phyloP scores from a whole-genome alignment of 2,797 vertebrate species.

The Rhabdomys pumilio region DNA sequence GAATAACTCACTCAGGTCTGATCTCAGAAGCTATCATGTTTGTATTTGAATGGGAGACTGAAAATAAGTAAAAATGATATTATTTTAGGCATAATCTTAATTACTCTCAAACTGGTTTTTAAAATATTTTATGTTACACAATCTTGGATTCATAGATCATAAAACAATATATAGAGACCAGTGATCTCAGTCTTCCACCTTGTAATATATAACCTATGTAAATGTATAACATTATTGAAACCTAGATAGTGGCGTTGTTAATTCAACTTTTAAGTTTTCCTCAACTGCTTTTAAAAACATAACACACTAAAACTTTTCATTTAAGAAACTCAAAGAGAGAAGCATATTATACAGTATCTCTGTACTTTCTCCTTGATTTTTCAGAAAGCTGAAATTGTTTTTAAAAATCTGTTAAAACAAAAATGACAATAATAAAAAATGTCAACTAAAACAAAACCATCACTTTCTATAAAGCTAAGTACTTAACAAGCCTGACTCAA shows the following conservation, averaged over 20 bases:
- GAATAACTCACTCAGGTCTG: background rate
- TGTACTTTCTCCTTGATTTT: background rate
- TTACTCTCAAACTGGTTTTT: background rate
- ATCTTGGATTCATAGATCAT: background rate
- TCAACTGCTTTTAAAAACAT: background rate
- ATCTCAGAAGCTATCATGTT: background rate
- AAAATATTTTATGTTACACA: background rate
- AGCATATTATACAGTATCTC: background rate
- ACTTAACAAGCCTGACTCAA: background rate
- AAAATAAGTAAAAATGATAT: background rate
- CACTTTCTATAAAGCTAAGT: background rate
- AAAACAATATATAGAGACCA: background rate
- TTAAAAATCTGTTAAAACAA: background rate
- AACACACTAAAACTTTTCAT: background rate
- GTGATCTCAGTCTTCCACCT: background rate
- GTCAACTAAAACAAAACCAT: background rate
- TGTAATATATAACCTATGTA: background rate
- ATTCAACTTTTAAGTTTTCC: background rate
- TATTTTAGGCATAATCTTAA: background rate
- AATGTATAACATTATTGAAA: background rate
- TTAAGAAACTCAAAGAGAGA: background rate
- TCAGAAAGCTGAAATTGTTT: background rate
- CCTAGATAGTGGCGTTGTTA: background rate
- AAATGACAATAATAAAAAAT: too few species aligned
- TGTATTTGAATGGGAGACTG: background rate